Base-by-base conservation (phyloP, 2,888 invertebrate species). In the Phragmatobia fuliginosa region DNA sequence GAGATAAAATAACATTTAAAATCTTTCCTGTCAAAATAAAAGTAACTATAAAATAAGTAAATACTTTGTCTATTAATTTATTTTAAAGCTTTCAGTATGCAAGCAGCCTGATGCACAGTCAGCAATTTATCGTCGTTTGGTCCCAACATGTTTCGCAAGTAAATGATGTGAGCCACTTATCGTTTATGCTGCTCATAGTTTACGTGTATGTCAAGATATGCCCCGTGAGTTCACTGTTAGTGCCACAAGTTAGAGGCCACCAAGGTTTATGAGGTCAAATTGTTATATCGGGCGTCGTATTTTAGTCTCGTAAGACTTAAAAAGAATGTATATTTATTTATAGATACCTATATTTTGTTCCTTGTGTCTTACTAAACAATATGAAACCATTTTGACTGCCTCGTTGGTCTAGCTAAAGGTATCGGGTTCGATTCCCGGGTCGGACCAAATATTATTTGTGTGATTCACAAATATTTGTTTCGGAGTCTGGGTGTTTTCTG, bases 141-240 rank as follows among this genome's bases (percentile, higher is more conserved):
- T 79, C 74, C 69, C 74, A 62, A 74, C 77, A 67, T 68, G 62
- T 71, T 71, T 38, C 45, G 18, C 45, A 60, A 66, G 70, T 75
- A 75, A 79, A 68, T 73, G 66, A 74, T 76, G 80, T 66, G 58
- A 49, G 62, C 68, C 67, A 82, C 77, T 79, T 82, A 82, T 80
- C 71, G 56, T 56, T 77, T 68, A 60, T 38, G 33, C 56, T 38
- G 33, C 56, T 63, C 25, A 28, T 60, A 81, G 68, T 74, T 66
- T 71, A 73, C 65, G 61, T 63, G 61, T 65, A 28, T 28, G 28
- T 56, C 62, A 62, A 67, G 68, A 49, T n/a, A 60, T 61, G 58
- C 66, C 66, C 67, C 65, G 28, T 60, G 63, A 71, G 73, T 76
- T 68, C 72, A 70, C 66, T 71, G 66, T 28, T 45, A n/a, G 41